phyloP scores from a whole-genome alignment of 2,113 vertebrate genomes.

The Rhinolophus sinicus region DNA sequence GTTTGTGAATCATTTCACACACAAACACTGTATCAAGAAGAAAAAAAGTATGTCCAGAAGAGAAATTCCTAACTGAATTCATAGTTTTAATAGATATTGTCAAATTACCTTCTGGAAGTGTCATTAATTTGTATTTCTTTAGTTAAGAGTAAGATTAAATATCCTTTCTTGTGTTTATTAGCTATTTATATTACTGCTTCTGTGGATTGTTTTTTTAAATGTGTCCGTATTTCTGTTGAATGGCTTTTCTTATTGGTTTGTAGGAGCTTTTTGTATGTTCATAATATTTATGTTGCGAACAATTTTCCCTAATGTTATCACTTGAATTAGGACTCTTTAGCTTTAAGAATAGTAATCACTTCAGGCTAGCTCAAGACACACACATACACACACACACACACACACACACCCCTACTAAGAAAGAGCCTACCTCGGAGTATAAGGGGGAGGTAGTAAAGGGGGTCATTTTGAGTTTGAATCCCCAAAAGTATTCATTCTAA shows the following conservation, averaged over 20 bases:
- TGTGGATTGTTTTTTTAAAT: not conserved
- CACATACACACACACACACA: not conserved
- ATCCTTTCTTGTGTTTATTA: not conserved
- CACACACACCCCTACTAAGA: not conserved
- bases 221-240: not conserved
- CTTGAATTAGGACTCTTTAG: not conserved
- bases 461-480: not conserved
- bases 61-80: not conserved
- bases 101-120: not conserved
- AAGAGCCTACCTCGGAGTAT: not conserved
- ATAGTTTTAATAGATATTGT: not conserved
- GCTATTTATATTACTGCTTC: not conserved
- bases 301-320: slow-evolving; percentile 7
- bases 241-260: not conserved
- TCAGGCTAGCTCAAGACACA: not conserved
- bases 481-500: not conserved
- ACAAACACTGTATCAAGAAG: not conserved
- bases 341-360: not conserved
- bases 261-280: not conserved
- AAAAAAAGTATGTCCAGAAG: not conserved
- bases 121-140: not conserved
- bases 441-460: not conserved
- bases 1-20: not conserved
- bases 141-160: not conserved
- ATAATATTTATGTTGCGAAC: not conserved